Base-by-base conservation (phyloP, 2,888 invertebrate genomes). In the Zygaena filipendulae region DNA sequence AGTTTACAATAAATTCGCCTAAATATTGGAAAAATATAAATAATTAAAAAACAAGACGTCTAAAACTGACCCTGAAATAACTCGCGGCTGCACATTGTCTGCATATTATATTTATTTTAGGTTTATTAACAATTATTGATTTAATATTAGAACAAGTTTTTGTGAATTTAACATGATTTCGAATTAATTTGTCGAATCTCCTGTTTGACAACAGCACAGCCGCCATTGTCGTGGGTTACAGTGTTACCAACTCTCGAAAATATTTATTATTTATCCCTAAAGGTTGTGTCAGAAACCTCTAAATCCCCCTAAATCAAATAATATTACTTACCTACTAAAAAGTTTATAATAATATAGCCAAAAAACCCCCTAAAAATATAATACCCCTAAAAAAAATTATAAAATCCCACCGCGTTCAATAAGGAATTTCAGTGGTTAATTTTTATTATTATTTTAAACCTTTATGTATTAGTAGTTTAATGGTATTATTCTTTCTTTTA, bases 221-320 rank as follows among this genome's bases (percentile, higher is more conserved):
- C 66, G 77, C 77, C 77, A 79, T 79, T 58, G 52, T 77, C 50
- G 50, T 45, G 42, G 36, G n/a, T n/a, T n/a, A n/a, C n/a, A 46
- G 23, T n/a, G n/a, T n/a, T n/a, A n/a, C n/a, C n/a, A n/a, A n/a
- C n/a, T n/a, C n/a, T n/a, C n/a, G n/a, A n/a, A 52, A 49, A 53
- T 49, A 47, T 39, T 19, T 27, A 33, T 27, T 33, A 34, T 27
- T 23, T 13, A 21, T 26, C 23, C 23, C 19, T 23, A 14, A 14
- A 27, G 3, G 11, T 25, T 10, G 6, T 25, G 23, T 24, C 18
- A n/a, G n/a, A n/a, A n/a, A n/a, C n/a, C n/a, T n/a, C n/a, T n/a
- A n/a, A n/a, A n/a, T n/a, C n/a, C n/a, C n/a, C n/a, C n/a, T n/a
- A n/a, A n/a, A n/a, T n/a, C n/a, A n/a, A n/a, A n/a, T n/a, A n/a